Evolutionary conservation across 2,888 invertebrate species (phyloP).

Genomic region (Lithophane leautieri): DNA sequence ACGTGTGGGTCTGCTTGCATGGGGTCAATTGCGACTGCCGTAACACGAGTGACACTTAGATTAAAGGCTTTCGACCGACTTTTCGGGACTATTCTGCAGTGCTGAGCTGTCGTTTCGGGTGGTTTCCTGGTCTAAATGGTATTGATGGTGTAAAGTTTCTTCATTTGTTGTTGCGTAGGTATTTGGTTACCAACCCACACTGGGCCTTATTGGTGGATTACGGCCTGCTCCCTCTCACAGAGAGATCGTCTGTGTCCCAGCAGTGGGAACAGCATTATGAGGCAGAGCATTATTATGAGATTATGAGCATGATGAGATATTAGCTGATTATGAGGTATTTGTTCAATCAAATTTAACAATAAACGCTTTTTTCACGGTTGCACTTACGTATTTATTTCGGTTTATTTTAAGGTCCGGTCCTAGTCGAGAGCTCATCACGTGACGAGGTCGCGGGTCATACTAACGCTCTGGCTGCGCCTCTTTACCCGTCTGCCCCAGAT

Average conservation of each 20-base stretch:
- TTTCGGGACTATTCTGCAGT: slow-evolving; percentile 17
- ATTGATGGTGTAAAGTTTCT: slow-evolving; percentile 1
- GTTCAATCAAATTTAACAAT: not conserved
- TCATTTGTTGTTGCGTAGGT: too few relatives aligned
- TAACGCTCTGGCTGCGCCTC: too few relatives aligned
- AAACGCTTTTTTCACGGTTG: not conserved
- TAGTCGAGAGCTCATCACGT: not conserved
- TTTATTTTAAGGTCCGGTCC: not conserved
- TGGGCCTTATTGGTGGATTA: too few relatives aligned
- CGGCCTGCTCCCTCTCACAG: too few relatives aligned
- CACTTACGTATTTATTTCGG: not conserved
- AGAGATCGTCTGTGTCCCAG: too few relatives aligned
- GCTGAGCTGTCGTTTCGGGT: not conserved
- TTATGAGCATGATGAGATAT: too few relatives aligned
- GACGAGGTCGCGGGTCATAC: not conserved
- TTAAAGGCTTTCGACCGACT: slow-evolving; percentile 40
- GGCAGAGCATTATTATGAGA: too few relatives aligned
- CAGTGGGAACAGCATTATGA: too few relatives aligned
- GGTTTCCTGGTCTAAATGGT: slow-evolving; percentile 19
- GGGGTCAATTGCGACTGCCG: slow-evolving; percentile 75
- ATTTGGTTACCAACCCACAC: too few relatives aligned
- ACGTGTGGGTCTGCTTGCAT: slow-evolving; percentile 71
- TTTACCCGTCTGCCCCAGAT: not conserved
- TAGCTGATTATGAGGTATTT: not conserved
- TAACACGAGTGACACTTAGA: slow-evolving; percentile 64